These are phyloP conservation scores for Phycodurus eques DNA, from an alignment of 2,113 vertebrate genomes.

Conservation along the genomic window DNA sequence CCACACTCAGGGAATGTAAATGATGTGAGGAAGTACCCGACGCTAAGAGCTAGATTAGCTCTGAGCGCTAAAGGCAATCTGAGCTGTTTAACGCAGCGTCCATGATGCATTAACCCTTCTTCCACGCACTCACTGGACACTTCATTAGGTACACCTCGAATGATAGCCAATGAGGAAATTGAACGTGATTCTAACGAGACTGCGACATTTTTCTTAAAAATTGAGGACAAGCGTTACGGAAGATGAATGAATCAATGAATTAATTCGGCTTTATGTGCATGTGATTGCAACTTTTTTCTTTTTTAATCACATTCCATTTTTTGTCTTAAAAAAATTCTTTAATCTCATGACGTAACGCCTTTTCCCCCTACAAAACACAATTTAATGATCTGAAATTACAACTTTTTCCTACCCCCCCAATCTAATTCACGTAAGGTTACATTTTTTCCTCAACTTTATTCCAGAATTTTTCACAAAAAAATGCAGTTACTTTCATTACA, in stretches of 20 bases:
- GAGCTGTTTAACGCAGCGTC: not conserved
- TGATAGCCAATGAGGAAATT: not conserved
- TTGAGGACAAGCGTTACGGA: too few relatives aligned
- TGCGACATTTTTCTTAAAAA: too few relatives aligned
- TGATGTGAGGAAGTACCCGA: not conserved
- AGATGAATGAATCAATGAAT: too few relatives aligned
- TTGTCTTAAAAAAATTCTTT: not conserved
- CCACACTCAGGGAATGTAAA: conserved; percentile 24
- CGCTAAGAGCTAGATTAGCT: not conserved
- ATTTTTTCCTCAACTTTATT: not conserved
- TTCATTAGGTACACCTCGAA: not conserved
- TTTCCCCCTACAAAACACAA: not conserved
- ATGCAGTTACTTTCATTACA: too few relatives aligned
- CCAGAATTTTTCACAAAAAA: too few relatives aligned
- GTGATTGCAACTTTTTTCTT: too few relatives aligned
- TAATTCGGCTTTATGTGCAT: too few relatives aligned
- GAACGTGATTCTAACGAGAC: too few relatives aligned
- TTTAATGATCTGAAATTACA: not conserved
- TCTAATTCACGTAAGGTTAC: not conserved
- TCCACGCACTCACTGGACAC: not conserved
- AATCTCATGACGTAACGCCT: not conserved
- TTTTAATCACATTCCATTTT: not conserved
- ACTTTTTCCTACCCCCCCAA: not conserved
- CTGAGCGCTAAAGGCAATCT: not conserved
- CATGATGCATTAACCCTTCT: not conserved